A percentile compares a stretch with the other conserved stretches of the same genome.
These are phyloP conservation scores for Euthynnus affinis DNA, from an alignment of 2,797 vertebrate genomes.

Conservation along the genomic window DNA sequence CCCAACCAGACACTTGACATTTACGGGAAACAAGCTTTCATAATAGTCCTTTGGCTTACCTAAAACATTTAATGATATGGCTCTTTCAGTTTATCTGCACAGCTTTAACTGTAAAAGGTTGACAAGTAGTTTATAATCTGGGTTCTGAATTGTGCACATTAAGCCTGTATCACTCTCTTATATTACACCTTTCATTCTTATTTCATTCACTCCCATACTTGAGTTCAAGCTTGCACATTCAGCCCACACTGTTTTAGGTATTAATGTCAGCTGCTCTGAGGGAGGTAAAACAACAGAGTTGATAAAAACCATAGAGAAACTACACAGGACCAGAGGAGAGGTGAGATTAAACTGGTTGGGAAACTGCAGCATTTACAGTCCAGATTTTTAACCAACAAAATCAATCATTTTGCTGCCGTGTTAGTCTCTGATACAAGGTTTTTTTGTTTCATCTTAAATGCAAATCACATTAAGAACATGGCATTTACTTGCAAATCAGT, in stretches of 20 bases:
- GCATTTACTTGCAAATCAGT: too few relatives aligned
- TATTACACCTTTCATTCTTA: slow-evolving; percentile 29
- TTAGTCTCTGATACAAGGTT: background rate
- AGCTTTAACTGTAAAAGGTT: background rate
- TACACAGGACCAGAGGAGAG: slow-evolving; percentile 1
- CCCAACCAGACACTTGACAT: slow-evolving; percentile 31
- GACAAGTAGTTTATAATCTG: background rate
- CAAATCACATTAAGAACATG: too few relatives aligned
- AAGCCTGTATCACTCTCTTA: background rate
- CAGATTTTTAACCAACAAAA: background rate
- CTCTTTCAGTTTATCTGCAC: background rate
- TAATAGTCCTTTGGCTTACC: slow-evolving; percentile 19
- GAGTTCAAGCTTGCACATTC: slow-evolving; percentile 51
- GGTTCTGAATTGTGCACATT: background rate
- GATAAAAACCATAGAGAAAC: slow-evolving; percentile 16
- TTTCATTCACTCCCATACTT: slow-evolving; percentile 27
- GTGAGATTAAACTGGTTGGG: slow-evolving; percentile 10
- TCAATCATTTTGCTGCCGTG: background rate
- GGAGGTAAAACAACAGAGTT: slow-evolving; percentile 38
- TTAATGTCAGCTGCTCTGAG: slow-evolving; percentile 57
- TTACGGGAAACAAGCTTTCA: background rate
- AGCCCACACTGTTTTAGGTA: slow-evolving; percentile 51
- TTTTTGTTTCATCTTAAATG: background rate
- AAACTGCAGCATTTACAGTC: background rate
- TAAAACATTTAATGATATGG: background rate